Percentiles rank a stretch among this genome's conserved stretches.
Conservation (phyloP, 2,797 vertebrate species). For the Dendrocincla tyrannina region DNA sequence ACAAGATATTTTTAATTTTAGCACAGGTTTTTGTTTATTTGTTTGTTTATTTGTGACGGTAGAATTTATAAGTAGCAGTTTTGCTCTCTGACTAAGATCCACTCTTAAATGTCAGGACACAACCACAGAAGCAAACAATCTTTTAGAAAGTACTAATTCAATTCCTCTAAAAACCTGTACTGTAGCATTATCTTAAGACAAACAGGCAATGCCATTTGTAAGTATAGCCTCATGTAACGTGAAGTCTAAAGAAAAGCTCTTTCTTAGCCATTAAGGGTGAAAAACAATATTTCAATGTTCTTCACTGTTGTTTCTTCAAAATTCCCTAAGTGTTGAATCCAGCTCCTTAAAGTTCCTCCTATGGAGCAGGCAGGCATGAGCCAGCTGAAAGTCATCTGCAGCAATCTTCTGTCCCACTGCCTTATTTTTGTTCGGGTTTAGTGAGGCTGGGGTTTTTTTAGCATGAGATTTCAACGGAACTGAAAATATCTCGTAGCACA, state of each 20-base stretch:
- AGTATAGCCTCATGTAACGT: not conserved
- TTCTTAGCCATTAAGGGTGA: not conserved
- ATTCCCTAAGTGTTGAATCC: not conserved
- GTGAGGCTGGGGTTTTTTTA: not conserved
- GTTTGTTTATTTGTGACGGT: not conserved
- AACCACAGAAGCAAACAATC: constrained; percentile 18
- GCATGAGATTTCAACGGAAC: constrained; percentile 53
- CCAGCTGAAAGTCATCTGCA: constrained; percentile 52
- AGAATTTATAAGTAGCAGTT: not conserved
- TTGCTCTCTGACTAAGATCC: not conserved
- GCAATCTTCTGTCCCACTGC: not conserved
- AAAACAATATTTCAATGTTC: not conserved
- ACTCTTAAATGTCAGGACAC: not conserved
- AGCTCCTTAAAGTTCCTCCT: not conserved
- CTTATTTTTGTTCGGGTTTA: constrained; percentile 5
- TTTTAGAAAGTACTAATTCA: not conserved
- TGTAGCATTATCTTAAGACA: not conserved
- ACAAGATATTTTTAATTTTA: not conserved
- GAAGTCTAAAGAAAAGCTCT: not conserved
- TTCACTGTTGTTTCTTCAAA: not conserved
- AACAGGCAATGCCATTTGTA: not conserved
- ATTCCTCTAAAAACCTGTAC: not conserved
- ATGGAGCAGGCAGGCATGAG: not conserved
- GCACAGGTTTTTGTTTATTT: not conserved
- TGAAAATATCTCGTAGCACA: constrained; percentile 60